phyloP scores from a whole-genome alignment of 1,140 invertebrate species.

The Diorhabda elongata region DNA sequence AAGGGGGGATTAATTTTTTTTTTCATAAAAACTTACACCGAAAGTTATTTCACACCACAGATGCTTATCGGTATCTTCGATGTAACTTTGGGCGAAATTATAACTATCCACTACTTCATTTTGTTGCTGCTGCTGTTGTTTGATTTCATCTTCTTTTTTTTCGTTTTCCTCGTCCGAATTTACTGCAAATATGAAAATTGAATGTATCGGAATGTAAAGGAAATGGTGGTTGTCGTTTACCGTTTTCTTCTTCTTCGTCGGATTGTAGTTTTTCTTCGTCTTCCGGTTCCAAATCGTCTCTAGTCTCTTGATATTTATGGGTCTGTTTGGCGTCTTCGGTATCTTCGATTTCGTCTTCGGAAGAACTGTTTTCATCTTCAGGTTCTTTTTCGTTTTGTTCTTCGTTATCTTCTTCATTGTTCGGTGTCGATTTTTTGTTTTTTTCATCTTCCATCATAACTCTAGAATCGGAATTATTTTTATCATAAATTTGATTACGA shows the following conservation, averaged over 20 bases:
- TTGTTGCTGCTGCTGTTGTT: conserved; percentile 66
- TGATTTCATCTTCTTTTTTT: conserved; percentile 53
- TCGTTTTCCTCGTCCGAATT: conserved; percentile 48
- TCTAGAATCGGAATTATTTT: conserved; percentile 13
- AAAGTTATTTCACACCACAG: conserved; percentile 73
- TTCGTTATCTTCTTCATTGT: conserved; percentile 49
- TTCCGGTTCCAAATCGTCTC: conserved; percentile 77
- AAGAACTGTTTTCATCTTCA: conserved; percentile 49
- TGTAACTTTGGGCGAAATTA: conserved; percentile 60
- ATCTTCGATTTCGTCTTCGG: conserved; percentile 61
- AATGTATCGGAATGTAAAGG: too few relatives aligned
- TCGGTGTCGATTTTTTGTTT: conserved; percentile 40
- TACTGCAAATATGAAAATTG: background rate
- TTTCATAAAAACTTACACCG: conserved; percentile 49
- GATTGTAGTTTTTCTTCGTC: conserved; percentile 60
- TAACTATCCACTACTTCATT: conserved; percentile 50
- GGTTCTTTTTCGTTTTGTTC: conserved; percentile 44
- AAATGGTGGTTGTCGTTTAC: too few relatives aligned
- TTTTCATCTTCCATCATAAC: conserved; percentile 39
- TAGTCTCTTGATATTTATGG: conserved; percentile 58
- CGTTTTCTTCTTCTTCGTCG: conserved; percentile 40
- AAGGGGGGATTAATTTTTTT: background rate
- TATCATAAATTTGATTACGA: too few relatives aligned
- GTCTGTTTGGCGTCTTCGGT: conserved; percentile 56
- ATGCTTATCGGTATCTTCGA: conserved; percentile 67